Evolutionary conservation across 1,140 invertebrate species (phyloP).

Genomic region (Drosophila equinoxialis): DNA sequence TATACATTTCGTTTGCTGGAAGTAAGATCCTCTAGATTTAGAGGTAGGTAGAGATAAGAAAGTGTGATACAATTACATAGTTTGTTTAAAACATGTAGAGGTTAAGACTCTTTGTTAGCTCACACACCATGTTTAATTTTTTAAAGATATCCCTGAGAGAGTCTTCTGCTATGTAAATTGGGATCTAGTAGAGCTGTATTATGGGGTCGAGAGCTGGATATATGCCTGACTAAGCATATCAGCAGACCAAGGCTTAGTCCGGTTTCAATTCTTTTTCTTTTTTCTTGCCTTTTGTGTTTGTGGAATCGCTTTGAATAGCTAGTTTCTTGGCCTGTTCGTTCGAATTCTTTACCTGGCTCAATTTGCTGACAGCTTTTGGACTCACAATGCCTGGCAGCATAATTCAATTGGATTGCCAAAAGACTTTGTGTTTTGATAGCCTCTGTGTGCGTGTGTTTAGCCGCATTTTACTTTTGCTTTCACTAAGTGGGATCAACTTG

Average conservation of each 20-base stretch:
- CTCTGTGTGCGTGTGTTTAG: conserved; percentile 1
- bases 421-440: conserved; percentile 59
- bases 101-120: too few species aligned
- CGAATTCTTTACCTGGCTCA: conserved; percentile 48
- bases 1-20: too few species aligned
- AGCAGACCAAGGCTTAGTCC: not conserved
- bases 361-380: conserved; percentile 58
- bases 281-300: not conserved
- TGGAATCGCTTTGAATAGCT: not conserved
- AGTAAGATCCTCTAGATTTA: too few species aligned
- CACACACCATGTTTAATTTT: too few species aligned
- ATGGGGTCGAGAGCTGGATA: too few species aligned
- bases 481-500: conserved; percentile 58
- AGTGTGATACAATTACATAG: too few species aligned
- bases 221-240: conserved; percentile 12
- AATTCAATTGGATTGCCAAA: conserved; percentile 75
- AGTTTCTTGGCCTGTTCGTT: not conserved
- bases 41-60: too few species aligned
- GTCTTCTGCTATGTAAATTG: too few species aligned
- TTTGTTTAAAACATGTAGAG: too few species aligned
- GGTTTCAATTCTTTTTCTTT: not conserved
- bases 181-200: not conserved
- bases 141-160: too few species aligned
- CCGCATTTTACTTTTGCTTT: conserved; percentile 20
- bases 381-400: conserved; percentile 64